Conservation (phyloP, 2,797 vertebrate species). For the Alcedo atthis region DNA sequence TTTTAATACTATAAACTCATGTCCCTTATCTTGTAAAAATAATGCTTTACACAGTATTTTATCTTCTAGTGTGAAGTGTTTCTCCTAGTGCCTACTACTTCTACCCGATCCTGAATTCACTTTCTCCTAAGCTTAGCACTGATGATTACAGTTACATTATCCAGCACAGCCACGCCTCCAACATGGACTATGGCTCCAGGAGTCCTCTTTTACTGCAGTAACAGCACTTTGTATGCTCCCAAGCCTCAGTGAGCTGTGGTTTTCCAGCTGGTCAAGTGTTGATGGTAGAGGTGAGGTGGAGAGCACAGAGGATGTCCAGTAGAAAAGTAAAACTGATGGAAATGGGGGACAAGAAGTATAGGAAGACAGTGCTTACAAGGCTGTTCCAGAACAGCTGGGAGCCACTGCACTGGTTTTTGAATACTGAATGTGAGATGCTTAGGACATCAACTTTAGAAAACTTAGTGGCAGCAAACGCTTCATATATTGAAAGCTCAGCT, state of each 20-base stretch:
- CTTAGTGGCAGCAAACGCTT: background rate
- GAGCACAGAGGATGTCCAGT: background rate
- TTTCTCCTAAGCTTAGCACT: background rate
- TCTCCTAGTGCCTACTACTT: background rate
- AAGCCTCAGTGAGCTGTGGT: background rate
- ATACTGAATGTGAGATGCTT: background rate
- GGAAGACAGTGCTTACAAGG: background rate
- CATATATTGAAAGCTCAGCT: background rate
- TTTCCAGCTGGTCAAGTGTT: background rate
- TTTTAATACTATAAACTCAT: background rate
- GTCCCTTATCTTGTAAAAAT: background rate
- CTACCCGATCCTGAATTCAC: background rate
- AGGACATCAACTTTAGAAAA: background rate
- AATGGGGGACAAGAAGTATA: background rate
- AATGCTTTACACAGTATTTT: background rate
- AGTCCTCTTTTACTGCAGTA: background rate
- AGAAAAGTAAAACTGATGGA: background rate
- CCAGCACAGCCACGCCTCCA: background rate
- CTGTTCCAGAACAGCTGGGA: background rate
- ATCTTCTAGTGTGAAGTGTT: background rate
- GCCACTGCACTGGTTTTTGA: background rate
- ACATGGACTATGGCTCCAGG: background rate
- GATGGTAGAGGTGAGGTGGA: background rate
- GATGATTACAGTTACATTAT: background rate
- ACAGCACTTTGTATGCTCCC: background rate